phyloP scores from a whole-genome alignment of 2,797 vertebrate genomes.

The Micropoecilia bifurca region DNA sequence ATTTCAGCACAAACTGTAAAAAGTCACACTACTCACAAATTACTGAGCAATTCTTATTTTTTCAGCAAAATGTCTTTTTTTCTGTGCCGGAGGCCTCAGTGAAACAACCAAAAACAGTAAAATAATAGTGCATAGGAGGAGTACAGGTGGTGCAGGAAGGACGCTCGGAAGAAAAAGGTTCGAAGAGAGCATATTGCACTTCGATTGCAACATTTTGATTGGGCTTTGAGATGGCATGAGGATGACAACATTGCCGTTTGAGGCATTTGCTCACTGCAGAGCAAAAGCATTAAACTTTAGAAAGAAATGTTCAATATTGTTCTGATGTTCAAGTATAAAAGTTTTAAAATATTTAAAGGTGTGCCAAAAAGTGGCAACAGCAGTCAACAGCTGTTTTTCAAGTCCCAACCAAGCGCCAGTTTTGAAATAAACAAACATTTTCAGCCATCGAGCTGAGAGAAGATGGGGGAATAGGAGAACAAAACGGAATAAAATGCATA shows the following conservation, averaged over 20 bases:
- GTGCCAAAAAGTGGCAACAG: conserved; percentile 33
- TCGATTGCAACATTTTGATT: conserved; percentile 49
- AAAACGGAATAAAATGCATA: not conserved
- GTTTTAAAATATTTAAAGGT: conserved; percentile 28
- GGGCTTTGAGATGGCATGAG: conserved; percentile 23
- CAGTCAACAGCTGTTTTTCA: conserved; percentile 35
- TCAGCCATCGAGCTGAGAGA: conserved; percentile 18
- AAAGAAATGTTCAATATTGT: conserved; percentile 11
- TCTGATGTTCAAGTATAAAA: conserved; percentile 15
- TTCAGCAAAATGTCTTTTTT: conserved; percentile 28
- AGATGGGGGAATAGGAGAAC: not conserved
- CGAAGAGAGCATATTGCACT: conserved; percentile 32
- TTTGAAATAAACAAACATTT: conserved; percentile 44
- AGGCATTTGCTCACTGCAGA: conserved; percentile 26
- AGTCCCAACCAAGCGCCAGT: conserved; percentile 20
- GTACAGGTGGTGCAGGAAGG: not conserved
- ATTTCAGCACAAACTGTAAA: not conserved
- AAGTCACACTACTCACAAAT: conserved; percentile 12
- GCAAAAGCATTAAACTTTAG: not conserved
- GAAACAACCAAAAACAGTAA: conserved; percentile 13
- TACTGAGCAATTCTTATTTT: conserved; percentile 25
- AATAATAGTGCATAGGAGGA: not conserved
- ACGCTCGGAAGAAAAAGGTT: conserved; percentile 15
- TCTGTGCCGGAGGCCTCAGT: not conserved
- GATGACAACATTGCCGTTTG: conserved; percentile 33